A percentile compares a stretch with the other conserved stretches of the same genome.
Conservation (phyloP, 2,888 invertebrate genomes). For the Cantharis rustica region DNA sequence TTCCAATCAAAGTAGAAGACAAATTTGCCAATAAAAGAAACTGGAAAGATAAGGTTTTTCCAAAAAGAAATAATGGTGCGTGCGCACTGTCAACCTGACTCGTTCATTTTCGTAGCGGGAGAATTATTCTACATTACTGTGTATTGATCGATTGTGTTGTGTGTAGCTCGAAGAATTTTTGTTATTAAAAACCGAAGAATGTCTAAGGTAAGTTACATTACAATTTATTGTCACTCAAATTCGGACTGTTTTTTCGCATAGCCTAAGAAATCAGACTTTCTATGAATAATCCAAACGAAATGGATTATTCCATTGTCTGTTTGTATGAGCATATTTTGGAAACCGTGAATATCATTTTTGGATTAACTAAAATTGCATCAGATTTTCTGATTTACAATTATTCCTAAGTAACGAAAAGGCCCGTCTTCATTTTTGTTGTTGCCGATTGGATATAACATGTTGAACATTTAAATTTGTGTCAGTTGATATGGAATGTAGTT, state of each 20-base stretch:
- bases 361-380: background rate
- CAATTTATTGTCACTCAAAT: background rate
- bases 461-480: conserved; percentile 1
- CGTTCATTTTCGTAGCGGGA: conserved; percentile 34
- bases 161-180: conserved; percentile 20
- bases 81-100: conserved; percentile 26
- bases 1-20: background rate
- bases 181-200: conserved; percentile 21
- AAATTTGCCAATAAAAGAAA: background rate
- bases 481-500: background rate
- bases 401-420: background rate
- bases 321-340: background rate
- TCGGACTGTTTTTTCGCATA: background rate
- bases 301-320: background rate
- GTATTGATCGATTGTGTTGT: conserved; percentile 35
- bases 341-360: background rate
- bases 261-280: background rate
- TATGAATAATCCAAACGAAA: background rate
- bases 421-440: background rate
- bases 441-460: background rate
- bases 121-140: conserved; percentile 29
- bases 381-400: background rate
- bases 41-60: background rate
- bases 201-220: conserved; percentile 30
- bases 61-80: conserved; percentile 17